These are phyloP conservation scores for Microctenopoma steveboyesi DNA, from an alignment of 2,797 vertebrate species.

Conservation along the genomic window DNA sequence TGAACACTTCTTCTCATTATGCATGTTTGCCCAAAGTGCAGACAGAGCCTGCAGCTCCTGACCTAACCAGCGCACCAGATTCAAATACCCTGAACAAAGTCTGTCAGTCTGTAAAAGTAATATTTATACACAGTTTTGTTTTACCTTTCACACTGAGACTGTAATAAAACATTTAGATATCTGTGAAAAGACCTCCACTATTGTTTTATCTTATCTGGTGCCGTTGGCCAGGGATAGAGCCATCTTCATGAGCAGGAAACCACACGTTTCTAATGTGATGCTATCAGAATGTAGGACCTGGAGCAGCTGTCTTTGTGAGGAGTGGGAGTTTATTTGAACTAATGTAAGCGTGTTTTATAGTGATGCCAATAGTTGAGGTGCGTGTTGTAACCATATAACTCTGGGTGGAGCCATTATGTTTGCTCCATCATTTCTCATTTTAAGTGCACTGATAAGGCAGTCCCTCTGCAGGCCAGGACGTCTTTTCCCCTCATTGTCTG, in stretches of 20 bases:
- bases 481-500: background rate
- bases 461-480: background rate
- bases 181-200: background rate
- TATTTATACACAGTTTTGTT: background rate
- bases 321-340: slow-evolving; percentile 25
- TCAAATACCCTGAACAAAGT: background rate
- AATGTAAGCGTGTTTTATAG: slow-evolving; percentile 22
- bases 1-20: background rate
- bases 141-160: background rate
- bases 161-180: background rate
- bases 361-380: slow-evolving; percentile 10
- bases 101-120: background rate
- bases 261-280: slow-evolving; percentile 20
- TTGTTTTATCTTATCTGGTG: slow-evolving; percentile 3
- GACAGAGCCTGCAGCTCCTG: background rate
- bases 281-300: slow-evolving; percentile 13
- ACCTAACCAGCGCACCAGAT: background rate
- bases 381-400: background rate
- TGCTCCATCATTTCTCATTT: slow-evolving; percentile 7
- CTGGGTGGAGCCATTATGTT: background rate
- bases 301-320: slow-evolving; percentile 1
- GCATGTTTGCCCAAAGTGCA: background rate
- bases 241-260: slow-evolving; percentile 4
- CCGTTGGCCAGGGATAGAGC: background rate
- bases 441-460: background rate